These are phyloP conservation scores for Corythornis madagascariensis DNA, from an alignment of 2,113 vertebrate genomes.

Conservation along the genomic window DNA sequence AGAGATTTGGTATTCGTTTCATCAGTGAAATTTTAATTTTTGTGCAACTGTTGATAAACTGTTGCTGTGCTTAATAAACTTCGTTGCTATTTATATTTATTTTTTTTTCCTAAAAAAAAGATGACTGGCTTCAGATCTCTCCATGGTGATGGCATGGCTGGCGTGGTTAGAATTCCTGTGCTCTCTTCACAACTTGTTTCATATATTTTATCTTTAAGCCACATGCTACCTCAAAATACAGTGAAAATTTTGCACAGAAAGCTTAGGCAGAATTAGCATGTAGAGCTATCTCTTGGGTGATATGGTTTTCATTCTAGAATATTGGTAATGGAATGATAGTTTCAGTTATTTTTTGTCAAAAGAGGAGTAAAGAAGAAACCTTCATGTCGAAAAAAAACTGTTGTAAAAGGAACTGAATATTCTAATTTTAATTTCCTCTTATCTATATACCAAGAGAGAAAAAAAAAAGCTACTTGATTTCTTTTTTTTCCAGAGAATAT, in stretches of 20 bases:
- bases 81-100: neutral
- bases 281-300: neutral
- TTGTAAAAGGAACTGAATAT: constrained; percentile 29
- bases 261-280: neutral
- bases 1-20: neutral
- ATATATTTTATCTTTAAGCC: neutral
- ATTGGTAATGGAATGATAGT: neutral
- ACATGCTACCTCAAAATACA: constrained; percentile 6
- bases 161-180: neutral
- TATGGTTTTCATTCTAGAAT: constrained; percentile 37
- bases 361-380: constrained; percentile 11
- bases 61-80: neutral
- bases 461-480: neutral
- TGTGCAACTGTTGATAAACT: neutral
- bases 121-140: neutral
- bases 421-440: neutral
- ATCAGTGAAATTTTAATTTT: neutral
- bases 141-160: rapidly evolving
- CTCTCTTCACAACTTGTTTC: neutral
- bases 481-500: constrained; percentile 19
- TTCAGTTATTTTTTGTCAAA: constrained; percentile 29
- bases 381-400: constrained; percentile 17
- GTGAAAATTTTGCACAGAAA: neutral
- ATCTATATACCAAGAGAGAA: neutral
- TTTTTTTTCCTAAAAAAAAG: neutral